Conservation (phyloP, 2,113 vertebrate genomes). For the Patagioenas fasciata region DNA sequence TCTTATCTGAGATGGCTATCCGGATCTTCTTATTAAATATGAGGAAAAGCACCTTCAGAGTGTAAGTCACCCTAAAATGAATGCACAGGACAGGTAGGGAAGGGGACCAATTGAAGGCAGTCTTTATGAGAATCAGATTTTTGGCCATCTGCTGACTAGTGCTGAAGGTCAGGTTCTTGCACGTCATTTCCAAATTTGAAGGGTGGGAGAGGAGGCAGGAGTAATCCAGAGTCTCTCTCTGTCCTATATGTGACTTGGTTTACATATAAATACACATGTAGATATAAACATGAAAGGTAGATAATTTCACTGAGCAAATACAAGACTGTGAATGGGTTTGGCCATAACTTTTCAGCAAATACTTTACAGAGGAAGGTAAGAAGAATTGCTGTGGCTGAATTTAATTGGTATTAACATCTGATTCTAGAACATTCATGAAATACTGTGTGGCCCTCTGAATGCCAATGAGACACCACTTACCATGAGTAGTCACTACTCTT, state of each 20-base stretch:
- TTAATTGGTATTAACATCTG: neutral
- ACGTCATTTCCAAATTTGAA: neutral
- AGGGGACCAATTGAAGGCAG: rapidly evolving
- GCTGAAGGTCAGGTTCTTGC: neutral
- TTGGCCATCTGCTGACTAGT: neutral
- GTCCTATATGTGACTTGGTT: neutral
- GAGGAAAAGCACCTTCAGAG: neutral
- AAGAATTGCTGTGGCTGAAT: neutral
- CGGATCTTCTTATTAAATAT: neutral
- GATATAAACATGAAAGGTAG: neutral
- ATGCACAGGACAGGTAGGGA: neutral
- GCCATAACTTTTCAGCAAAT: neutral
- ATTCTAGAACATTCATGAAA: neutral
- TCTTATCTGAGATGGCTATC: neutral
- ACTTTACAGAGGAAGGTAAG: neutral
- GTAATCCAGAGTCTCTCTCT: neutral
- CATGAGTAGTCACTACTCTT: rapidly evolving
- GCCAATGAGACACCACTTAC: neutral
- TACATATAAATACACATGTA: neutral
- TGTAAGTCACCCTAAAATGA: neutral
- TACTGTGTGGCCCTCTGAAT: neutral
- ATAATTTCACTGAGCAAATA: neutral
- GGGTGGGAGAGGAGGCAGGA: rapidly evolving
- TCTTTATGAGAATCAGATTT: neutral
- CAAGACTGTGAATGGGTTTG: neutral